A percentile compares a stretch with the other conserved stretches of the same genome.
Evolutionary conservation across 2,797 vertebrate species (phyloP).

Genomic region (Anableps anableps): DNA sequence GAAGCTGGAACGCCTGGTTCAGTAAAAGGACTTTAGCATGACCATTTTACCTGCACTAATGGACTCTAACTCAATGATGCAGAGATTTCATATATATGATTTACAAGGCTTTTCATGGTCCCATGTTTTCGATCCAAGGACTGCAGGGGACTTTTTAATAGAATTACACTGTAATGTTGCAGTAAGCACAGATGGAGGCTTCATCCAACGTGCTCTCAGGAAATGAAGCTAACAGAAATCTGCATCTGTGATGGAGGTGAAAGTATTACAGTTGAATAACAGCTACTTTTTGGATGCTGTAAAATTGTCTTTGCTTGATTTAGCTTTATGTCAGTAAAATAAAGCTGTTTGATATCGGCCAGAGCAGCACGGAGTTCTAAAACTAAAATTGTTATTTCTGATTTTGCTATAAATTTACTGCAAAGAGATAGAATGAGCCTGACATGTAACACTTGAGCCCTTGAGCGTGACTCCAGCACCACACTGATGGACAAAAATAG

Average conservation of each 20-base stretch:
- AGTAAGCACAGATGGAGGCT: conserved; percentile 55
- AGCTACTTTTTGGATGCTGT: conserved; percentile 48
- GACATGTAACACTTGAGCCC: conserved; percentile 38
- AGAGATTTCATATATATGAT: conserved; percentile 15
- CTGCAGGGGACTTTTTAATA: conserved; percentile 58
- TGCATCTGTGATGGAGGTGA: conserved; percentile 56
- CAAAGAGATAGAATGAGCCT: conserved; percentile 23
- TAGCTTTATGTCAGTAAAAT: conserved; percentile 33
- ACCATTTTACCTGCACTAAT: conserved; percentile 37
- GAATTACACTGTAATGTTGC: conserved; percentile 64
- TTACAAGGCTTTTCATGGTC: conserved; percentile 37
- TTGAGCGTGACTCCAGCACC: conserved; percentile 45
- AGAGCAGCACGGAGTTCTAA: conserved; percentile 32
- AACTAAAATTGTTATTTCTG: conserved; percentile 12
- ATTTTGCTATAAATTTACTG: conserved; percentile 23
- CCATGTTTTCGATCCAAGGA: conserved; percentile 37
- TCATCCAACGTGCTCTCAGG: conserved; percentile 57
- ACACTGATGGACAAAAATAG: conserved; percentile 58
- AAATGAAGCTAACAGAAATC: conserved; percentile 64
- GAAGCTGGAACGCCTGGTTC: conserved; percentile 4
- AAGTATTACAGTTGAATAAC: conserved; percentile 62
- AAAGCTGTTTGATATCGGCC: conserved; percentile 36
- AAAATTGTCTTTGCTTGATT: conserved; percentile 43
- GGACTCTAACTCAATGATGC: conserved; percentile 36
- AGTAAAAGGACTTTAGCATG: conserved; percentile 24